These are phyloP conservation scores for Cordilura impudica DNA, from an alignment of 2,888 invertebrate species.

Conservation along the genomic window DNA sequence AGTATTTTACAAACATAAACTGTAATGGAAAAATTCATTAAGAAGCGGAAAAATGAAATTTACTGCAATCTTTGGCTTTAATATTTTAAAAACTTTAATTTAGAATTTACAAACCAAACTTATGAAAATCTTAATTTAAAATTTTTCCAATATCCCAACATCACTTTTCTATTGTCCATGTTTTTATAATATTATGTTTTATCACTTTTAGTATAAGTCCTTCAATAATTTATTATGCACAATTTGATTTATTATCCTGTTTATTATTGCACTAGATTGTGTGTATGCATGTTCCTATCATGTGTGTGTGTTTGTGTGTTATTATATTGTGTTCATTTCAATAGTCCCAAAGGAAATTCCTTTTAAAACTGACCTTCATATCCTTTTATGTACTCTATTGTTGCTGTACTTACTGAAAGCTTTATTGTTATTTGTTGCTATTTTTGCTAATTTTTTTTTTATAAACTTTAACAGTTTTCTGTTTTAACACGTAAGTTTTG, in stretches of 20 bases:
- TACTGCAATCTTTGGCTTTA: too few species aligned
- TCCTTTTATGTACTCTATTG: neutral
- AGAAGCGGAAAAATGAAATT: too few species aligned
- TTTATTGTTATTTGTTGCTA: neutral
- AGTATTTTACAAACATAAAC: too few species aligned
- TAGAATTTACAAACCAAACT: too few species aligned
- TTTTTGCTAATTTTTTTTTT: neutral
- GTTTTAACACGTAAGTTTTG: too few species aligned
- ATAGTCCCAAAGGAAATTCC: conserved; percentile 47
- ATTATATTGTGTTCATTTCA: neutral
- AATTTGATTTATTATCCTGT: conserved; percentile 37
- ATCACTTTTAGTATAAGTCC: conserved; percentile 23
- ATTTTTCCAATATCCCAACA: neutral
- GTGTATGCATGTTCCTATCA: neutral
- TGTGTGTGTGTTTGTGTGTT: neutral
- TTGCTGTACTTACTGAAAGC: neutral
- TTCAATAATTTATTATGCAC: conserved; percentile 39
- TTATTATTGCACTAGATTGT: neutral
- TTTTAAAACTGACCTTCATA: conserved; percentile 40
- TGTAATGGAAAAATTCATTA: too few species aligned
- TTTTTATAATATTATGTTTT: conserved; percentile 26
- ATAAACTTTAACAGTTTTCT: too few species aligned
- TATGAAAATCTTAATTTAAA: too few species aligned
- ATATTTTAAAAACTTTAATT: neutral
- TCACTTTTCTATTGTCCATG: neutral